Evolutionary conservation across 2,888 invertebrate species (phyloP).

Genomic region (Netelia virgata): DNA sequence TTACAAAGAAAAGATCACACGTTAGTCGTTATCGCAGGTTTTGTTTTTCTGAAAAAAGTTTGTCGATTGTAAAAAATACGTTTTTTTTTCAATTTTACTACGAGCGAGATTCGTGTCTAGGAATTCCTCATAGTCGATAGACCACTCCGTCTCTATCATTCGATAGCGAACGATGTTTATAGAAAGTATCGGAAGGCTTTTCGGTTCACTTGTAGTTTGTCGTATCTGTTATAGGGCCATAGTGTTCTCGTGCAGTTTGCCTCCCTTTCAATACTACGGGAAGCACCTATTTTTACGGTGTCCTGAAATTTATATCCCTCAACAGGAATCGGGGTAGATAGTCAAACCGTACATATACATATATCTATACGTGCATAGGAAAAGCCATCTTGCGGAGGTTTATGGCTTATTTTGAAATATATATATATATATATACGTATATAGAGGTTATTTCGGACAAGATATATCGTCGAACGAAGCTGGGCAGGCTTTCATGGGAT

Average conservation of each 20-base stretch:
- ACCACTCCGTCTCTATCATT: not conserved
- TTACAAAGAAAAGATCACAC: too few relatives aligned
- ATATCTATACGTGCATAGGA: not conserved
- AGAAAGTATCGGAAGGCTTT: constrained; percentile 21
- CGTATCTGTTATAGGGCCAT: not conserved
- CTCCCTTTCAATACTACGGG: not conserved
- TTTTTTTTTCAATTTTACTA: too few relatives aligned
- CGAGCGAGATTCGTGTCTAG: not conserved
- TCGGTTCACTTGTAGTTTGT: not conserved
- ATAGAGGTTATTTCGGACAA: not conserved
- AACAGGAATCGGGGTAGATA: constrained; percentile 27
- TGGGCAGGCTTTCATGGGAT: not conserved
- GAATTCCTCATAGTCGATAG: not conserved
- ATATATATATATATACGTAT: not conserved
- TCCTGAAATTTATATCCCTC: constrained; percentile 46
- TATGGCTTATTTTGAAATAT: constrained; percentile 34
- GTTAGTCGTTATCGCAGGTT: too few relatives aligned
- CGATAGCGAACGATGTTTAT: not conserved
- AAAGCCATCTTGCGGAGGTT: constrained; percentile 1
- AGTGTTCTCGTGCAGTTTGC: not conserved
- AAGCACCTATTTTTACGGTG: constrained; percentile 38
- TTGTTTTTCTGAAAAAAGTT: too few relatives aligned
- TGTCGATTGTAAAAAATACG: too few relatives aligned
- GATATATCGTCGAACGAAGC: not conserved
- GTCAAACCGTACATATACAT: not conserved